Conservation (phyloP, 1,140 invertebrate genomes). For the Ditylenchus dipsaci region DNA sequence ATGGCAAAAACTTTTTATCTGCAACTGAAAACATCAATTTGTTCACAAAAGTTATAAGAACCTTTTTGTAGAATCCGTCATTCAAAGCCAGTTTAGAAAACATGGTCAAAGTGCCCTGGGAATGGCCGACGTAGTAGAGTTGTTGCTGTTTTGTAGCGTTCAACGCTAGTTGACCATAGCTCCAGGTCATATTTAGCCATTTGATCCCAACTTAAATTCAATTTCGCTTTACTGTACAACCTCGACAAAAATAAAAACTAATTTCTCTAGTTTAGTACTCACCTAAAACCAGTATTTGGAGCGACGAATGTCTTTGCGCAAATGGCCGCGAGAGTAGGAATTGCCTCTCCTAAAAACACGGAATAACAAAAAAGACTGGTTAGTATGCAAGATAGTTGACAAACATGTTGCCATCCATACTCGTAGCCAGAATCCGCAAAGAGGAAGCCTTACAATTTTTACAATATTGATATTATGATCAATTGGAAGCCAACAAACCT, state of each 20-base stretch:
- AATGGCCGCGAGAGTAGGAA: constrained; percentile 64
- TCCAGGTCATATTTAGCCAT: constrained; percentile 70
- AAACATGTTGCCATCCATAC: constrained; percentile 69
- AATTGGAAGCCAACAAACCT: background rate
- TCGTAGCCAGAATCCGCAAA: constrained; percentile 70
- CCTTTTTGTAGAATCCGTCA: constrained; percentile 32
- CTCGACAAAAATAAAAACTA: no score
- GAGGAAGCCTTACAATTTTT: constrained; percentile 62
- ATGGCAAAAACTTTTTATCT: constrained; percentile 53
- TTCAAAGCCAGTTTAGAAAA: constrained; percentile 58
- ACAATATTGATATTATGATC: background rate
- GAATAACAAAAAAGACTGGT: no score
- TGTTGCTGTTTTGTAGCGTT: constrained; percentile 56
- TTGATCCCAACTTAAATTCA: constrained; percentile 68
- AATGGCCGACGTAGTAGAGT: constrained; percentile 62
- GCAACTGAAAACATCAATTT: background rate
- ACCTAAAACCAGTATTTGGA: constrained; percentile 60
- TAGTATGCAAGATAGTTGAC: no score
- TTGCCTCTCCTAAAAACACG: constrained; percentile 63
- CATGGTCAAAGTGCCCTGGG: constrained; percentile 61
- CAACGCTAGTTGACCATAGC: constrained; percentile 68
- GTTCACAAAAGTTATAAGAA: constrained; percentile 1
- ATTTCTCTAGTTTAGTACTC: background rate
- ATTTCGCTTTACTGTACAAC: no score
- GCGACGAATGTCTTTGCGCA: constrained; percentile 35